Percentiles rank a stretch among this genome's conserved stretches.
Evolutionary conservation across 1,140 invertebrate species (phyloP).

Genomic region (Cherax quadricarinatus): DNA sequence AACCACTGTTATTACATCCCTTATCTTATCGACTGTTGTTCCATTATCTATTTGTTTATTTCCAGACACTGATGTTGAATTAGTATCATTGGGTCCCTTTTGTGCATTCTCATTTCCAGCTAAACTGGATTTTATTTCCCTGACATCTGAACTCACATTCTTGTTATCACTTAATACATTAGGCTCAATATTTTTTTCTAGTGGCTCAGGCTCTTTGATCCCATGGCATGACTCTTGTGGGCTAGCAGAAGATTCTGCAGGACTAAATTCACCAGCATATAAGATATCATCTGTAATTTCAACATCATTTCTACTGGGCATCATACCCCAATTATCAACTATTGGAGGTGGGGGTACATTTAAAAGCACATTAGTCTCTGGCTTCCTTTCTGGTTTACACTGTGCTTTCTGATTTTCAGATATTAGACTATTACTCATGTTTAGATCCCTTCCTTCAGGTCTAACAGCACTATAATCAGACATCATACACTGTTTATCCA

Average conservation of each 20-base stretch:
- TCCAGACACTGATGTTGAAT: background rate
- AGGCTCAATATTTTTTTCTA: background rate
- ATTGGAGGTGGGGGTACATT: constrained; percentile 10
- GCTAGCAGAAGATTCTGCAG: background rate
- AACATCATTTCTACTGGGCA: background rate
- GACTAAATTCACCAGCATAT: background rate
- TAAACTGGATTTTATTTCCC: background rate
- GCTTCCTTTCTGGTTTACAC: background rate
- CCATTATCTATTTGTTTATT: background rate
- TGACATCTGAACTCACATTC: background rate
- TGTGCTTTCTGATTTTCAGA: background rate
- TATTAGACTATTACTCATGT: background rate
- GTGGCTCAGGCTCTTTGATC: background rate
- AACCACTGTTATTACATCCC: background rate
- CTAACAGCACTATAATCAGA: background rate
- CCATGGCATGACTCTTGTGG: background rate
- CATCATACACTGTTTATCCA: background rate
- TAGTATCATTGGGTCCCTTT: background rate
- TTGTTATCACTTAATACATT: background rate
- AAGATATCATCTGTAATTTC: background rate
- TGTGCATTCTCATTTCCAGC: background rate
- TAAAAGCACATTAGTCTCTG: background rate
- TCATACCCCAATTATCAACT: constrained; percentile 19
- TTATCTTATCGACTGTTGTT: background rate
- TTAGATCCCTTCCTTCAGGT: background rate